Evolutionary conservation across 30 jellyfish, hydroid and myxozoan genomes (phyloP).

Genomic region (Clytia hemisphaerica): DNA sequence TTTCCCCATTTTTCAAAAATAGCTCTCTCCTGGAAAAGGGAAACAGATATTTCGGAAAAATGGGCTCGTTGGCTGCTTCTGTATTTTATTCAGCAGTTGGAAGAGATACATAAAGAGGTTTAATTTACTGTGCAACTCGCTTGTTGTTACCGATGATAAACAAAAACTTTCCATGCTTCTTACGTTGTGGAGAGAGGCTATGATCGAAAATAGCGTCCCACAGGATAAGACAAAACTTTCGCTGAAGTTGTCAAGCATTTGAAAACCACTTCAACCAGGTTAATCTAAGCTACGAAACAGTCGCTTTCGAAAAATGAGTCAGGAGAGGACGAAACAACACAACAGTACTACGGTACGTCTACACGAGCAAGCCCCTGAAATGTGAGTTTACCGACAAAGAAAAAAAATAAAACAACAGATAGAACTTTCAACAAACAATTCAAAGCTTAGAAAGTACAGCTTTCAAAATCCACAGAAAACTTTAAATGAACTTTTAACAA

Average conservation of each 20-base stretch:
- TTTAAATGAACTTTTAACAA: neutral
- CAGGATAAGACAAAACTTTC: neutral
- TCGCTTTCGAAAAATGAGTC: neutral
- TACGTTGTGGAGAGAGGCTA: conserved; percentile 10
- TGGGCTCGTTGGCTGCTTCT: no score
- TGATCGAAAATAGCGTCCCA: neutral
- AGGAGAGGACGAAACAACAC: conserved; percentile 1
- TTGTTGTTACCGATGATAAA: conserved; percentile 26
- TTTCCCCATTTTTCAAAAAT: no score
- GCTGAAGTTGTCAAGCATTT: neutral
- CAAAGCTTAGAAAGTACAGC: neutral
- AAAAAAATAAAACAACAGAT: conserved; percentile 13
- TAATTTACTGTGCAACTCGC: conserved; percentile 16
- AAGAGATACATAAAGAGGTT: conserved; percentile 4
- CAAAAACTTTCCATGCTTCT: conserved; percentile 20
- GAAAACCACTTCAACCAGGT: conserved; percentile 10
- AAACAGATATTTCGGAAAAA: no score
- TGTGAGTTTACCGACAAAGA: conserved; percentile 3
- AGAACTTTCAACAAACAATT: neutral
- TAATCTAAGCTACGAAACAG: conserved; percentile 9
- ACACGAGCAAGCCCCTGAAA: conserved; percentile 8
- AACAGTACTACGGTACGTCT: conserved; percentile 8
- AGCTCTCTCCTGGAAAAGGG: no score
- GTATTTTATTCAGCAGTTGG: conserved; percentile 29
- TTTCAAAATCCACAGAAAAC: neutral